These are phyloP conservation scores for Drosophila merina DNA, from an alignment of 2,888 invertebrate species.

Conservation along the genomic window DNA sequence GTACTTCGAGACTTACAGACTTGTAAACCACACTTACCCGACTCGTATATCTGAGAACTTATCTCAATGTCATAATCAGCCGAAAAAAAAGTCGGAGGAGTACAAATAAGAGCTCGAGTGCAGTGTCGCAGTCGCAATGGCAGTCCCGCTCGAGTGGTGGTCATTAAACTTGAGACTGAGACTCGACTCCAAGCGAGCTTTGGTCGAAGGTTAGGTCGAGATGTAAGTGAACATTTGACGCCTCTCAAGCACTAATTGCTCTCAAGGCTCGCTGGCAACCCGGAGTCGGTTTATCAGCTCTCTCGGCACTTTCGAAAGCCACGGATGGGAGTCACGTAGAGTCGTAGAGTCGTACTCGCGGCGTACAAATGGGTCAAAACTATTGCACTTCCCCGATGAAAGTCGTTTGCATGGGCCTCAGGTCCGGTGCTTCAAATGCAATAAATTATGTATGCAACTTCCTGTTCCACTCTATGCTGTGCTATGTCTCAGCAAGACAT, in stretches of 20 bases:
- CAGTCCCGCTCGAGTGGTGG: conserved; percentile 8
- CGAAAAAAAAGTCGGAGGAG: conserved; percentile 19
- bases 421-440: conserved; percentile 38
- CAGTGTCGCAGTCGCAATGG: background rate
- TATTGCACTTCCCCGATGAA: conserved; percentile 52
- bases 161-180: conserved; percentile 17
- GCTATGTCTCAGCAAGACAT: conserved; percentile 43
- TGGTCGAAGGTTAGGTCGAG: conserved; percentile 24
- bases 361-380: conserved; percentile 63
- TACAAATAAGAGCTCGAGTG: conserved; percentile 24
- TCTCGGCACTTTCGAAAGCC: conserved; percentile 41
- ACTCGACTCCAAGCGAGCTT: background rate
- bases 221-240: conserved; percentile 29
- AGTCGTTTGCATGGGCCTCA: conserved; percentile 58
- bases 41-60: conserved; percentile 27
- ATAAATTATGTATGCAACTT: conserved; percentile 52
- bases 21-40: background rate
- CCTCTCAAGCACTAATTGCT: conserved; percentile 48
- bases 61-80: conserved; percentile 71
- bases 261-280: conserved; percentile 24
- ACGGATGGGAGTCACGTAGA: conserved; percentile 26
- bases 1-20: background rate
- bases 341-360: background rate
- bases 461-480: conserved; percentile 43
- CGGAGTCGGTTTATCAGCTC: conserved; percentile 9